Conservation (phyloP, 2,797 vertebrate genomes). For the Loris lydekkerianus region DNA sequence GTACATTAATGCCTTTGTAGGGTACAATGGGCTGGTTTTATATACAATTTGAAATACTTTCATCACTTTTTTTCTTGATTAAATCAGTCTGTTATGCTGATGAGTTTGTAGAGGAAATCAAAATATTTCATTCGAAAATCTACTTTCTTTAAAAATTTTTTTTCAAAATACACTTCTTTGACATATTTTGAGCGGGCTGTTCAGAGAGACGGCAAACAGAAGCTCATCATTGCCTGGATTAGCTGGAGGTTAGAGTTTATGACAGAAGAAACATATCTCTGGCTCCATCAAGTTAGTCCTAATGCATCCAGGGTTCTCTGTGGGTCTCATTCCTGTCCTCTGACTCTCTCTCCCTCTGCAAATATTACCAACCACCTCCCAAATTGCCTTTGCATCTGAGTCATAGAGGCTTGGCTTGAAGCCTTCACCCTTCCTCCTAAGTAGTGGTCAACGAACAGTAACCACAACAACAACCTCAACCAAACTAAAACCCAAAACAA, state of each 20-base stretch:
- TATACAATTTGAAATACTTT: too few species aligned
- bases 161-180: too few species aligned
- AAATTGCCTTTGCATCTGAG: neutral
- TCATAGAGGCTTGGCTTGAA: neutral
- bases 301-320: neutral
- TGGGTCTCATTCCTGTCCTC: neutral
- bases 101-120: too few species aligned
- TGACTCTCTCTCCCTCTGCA: neutral
- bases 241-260: neutral
- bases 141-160: too few species aligned
- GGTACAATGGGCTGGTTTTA: too few species aligned
- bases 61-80: neutral
- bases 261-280: neutral
- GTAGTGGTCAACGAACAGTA: neutral
- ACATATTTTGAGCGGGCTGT: too few species aligned
- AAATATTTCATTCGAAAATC: too few species aligned
- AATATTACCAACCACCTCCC: neutral
- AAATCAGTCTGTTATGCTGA: neutral
- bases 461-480: neutral
- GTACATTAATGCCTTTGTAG: too few species aligned
- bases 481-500: neutral
- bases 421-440: neutral
- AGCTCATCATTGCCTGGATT: neutral
- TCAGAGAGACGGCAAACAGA: too few species aligned
- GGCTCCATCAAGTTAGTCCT: neutral